Evolutionary conservation across 2,888 invertebrate genomes (phyloP).

Genomic region (Lasioglossum lativentre): DNA sequence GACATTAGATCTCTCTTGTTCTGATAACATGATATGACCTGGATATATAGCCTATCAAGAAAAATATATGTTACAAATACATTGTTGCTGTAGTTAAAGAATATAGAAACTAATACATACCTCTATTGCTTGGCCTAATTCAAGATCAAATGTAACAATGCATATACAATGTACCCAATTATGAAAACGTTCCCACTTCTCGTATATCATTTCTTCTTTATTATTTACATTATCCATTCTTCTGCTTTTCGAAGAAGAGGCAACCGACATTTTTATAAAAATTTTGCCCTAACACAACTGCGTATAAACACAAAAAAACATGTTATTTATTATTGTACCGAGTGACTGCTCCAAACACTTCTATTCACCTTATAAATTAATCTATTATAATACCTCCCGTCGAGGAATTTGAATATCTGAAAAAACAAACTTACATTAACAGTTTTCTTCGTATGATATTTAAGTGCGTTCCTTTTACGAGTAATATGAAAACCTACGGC

Average conservation of each 20-base stretch:
- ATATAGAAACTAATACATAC: slow-evolving; percentile 83
- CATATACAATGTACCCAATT: slow-evolving; percentile 99
- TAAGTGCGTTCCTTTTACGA: not conserved
- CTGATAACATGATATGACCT: slow-evolving; percentile 90
- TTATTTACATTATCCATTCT: slow-evolving; percentile 42
- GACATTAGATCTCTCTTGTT: slow-evolving; percentile 96
- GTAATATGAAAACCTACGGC: slow-evolving; percentile 37
- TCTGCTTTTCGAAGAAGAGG: slow-evolving; percentile 69
- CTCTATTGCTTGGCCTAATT: slow-evolving; percentile 99
- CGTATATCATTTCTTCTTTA: slow-evolving; percentile 44
- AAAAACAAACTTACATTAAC: slow-evolving; percentile 30
- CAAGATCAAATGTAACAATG: slow-evolving; percentile 99
- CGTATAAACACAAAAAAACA: slow-evolving; percentile 27
- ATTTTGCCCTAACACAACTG: slow-evolving; percentile 40
- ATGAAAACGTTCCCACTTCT: slow-evolving; percentile 90
- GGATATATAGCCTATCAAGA: slow-evolving; percentile 91
- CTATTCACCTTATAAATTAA: slow-evolving; percentile 44
- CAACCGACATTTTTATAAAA: slow-evolving; percentile 71
- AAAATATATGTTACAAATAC: slow-evolving; percentile 20
- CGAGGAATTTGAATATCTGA: slow-evolving; percentile 49
- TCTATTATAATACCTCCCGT: slow-evolving; percentile 32
- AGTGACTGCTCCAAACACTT: slow-evolving; percentile 26
- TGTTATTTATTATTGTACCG: slow-evolving; percentile 36
- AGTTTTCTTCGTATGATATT: not conserved
- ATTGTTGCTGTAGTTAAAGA: not conserved